Percentiles rank a stretch among this genome's conserved stretches.
phyloP scores from a whole-genome alignment of 2,888 invertebrate species.

The Philereme vetulata region DNA sequence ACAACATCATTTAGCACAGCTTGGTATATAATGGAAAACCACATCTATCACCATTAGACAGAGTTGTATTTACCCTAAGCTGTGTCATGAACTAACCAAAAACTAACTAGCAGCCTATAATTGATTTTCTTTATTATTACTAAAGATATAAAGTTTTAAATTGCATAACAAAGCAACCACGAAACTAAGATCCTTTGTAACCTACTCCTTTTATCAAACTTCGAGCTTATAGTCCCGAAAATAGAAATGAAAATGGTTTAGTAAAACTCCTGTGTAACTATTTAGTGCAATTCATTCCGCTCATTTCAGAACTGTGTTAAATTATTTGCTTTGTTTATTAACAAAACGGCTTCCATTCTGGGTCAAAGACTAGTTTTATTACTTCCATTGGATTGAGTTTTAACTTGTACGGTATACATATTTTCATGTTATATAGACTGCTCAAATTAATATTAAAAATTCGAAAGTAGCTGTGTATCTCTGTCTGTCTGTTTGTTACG shows the following conservation, averaged over 20 bases:
- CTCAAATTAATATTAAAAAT: not conserved
- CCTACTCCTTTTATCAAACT: not conserved
- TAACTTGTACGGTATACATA: slow-evolving; percentile 2
- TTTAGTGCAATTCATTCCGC: slow-evolving; percentile 27
- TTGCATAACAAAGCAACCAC: slow-evolving; percentile 4
- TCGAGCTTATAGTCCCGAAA: not conserved
- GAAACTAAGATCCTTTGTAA: slow-evolving; percentile 2
- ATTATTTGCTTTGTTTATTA: slow-evolving; percentile 37
- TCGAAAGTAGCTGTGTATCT: no score
- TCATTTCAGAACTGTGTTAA: slow-evolving; percentile 28
- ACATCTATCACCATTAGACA: slow-evolving; percentile 19
- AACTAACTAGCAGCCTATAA: not conserved
- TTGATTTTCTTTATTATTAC: slow-evolving; percentile 13
- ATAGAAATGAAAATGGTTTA: slow-evolving; percentile 13
- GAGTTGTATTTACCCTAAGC: slow-evolving; percentile 13
- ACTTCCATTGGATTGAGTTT: slow-evolving; percentile 11
- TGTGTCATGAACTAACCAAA: slow-evolving; percentile 6
- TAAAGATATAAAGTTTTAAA: slow-evolving; percentile 6
- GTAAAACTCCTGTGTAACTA: slow-evolving; percentile 21
- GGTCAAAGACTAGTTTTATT: slow-evolving; percentile 20
- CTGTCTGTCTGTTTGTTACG: no score
- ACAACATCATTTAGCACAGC: slow-evolving; percentile 12
- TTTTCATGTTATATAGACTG: slow-evolving; percentile 1
- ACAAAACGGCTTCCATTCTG: slow-evolving; percentile 22
- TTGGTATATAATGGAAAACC: slow-evolving; percentile 21